A percentile compares a stretch with the other conserved stretches of the same genome.
These are phyloP conservation scores for Salvelinus fontinalis DNA, from an alignment of 2,113 vertebrate genomes.

Conservation along the genomic window DNA sequence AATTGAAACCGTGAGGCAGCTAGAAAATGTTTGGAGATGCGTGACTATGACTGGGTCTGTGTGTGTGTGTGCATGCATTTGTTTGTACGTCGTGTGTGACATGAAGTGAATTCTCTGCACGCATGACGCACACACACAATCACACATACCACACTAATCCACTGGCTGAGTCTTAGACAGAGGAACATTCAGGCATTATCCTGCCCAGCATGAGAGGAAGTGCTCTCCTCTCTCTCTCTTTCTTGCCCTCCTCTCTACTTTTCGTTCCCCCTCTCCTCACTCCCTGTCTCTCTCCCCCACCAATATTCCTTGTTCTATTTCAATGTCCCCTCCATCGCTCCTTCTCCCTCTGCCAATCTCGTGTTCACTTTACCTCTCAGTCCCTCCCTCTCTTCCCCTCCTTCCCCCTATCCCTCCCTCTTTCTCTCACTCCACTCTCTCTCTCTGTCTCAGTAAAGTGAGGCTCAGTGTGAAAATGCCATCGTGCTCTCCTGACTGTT, in stretches of 20 bases:
- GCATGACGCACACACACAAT: slow-evolving; percentile 64
- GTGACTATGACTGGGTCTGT: slow-evolving; percentile 29
- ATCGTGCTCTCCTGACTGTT: slow-evolving; percentile 87
- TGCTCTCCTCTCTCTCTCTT: slow-evolving; percentile 33
- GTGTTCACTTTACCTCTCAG: slow-evolving; percentile 19
- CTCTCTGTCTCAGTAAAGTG: slow-evolving; percentile 67
- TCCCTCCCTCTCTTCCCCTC: slow-evolving; percentile 29
- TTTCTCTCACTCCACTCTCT: slow-evolving; percentile 36
- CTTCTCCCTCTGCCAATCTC: neutral
- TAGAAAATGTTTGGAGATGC: slow-evolving; percentile 56
- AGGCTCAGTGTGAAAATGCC: slow-evolving; percentile 77
- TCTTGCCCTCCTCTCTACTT: slow-evolving; percentile 25
- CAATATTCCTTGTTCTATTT: slow-evolving; percentile 3
- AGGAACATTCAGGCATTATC: slow-evolving; percentile 50
- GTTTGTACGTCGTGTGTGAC: slow-evolving; percentile 39
- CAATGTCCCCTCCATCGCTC: slow-evolving; percentile 24
- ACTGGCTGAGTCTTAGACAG: too few species aligned
- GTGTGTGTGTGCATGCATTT: neutral
- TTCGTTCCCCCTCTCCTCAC: slow-evolving; percentile 29
- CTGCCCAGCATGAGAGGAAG: slow-evolving; percentile 60
- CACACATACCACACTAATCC: slow-evolving; percentile 40
- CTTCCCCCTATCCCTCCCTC: slow-evolving; percentile 5
- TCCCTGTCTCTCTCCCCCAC: slow-evolving; percentile 52
- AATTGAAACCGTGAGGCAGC: slow-evolving; percentile 57
- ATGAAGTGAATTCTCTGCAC: slow-evolving; percentile 65